Conservation (phyloP, 2,113 vertebrate genomes). For the Rattus rattus region DNA sequence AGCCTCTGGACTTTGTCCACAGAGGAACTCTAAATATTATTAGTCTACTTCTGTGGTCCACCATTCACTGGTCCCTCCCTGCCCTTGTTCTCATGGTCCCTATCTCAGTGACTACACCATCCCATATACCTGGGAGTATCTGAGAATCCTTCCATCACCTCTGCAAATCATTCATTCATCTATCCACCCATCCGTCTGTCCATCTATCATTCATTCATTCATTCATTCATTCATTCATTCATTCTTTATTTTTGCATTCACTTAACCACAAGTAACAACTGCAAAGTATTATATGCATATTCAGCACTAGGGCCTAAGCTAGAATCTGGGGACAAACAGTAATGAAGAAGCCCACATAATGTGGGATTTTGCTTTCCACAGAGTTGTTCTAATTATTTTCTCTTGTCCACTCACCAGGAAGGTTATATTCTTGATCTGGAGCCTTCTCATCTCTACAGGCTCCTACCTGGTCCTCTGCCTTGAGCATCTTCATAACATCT, state of each 20-base stretch:
- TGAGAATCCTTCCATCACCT: neutral
- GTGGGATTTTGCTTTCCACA: slow-evolving; percentile 28
- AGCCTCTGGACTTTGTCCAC: slow-evolving; percentile 2
- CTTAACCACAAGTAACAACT: neutral
- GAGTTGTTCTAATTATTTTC: neutral
- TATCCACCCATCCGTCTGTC: neutral
- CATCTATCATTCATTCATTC: too few species aligned
- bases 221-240: neutral
- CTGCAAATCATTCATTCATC: neutral
- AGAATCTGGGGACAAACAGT: neutral
- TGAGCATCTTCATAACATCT: neutral
- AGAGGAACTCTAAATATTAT: slow-evolving; percentile 27
- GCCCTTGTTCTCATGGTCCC: neutral
- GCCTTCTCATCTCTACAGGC: neutral
- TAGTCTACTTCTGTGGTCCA: neutral
- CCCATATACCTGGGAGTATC: neutral
- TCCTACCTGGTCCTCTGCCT: neutral
- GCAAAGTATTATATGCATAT: neutral
- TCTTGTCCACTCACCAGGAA: neutral
- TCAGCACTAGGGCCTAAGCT: neutral
- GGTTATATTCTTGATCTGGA: neutral
- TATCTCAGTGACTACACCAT: neutral
- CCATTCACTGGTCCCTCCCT: neutral
- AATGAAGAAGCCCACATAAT: neutral
- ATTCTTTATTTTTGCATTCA: neutral